phyloP scores from a whole-genome alignment of 1,140 invertebrate species.

The Drosophila oshimai region DNA sequence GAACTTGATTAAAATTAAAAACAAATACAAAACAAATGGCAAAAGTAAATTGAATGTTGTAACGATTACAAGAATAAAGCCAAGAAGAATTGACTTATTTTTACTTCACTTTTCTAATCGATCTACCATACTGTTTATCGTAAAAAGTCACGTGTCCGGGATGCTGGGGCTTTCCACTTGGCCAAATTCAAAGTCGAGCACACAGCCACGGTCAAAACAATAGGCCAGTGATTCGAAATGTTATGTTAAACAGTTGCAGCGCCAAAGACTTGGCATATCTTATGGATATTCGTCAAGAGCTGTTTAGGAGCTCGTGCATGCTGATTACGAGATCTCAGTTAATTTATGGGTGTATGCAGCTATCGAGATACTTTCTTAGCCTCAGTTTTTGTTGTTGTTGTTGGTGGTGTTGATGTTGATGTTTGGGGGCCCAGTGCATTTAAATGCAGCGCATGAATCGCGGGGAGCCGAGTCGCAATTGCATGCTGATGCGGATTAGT shows the following conservation, averaged over 20 bases:
- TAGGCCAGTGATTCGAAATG: neutral
- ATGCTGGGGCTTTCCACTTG: neutral
- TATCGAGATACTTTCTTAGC: neutral
- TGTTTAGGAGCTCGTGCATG: neutral
- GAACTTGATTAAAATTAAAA: no score
- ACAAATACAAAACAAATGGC: no score
- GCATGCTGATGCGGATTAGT: conserved; percentile 63
- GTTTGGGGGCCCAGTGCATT: conserved; percentile 26
- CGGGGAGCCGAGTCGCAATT: conserved; percentile 52
- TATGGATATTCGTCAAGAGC: no score
- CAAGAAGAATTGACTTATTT: no score
- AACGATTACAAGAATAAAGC: no score
- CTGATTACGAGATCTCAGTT: conserved; percentile 2
- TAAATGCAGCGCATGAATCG: conserved; percentile 48
- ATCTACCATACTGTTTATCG: neutral
- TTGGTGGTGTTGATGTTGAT: neutral
- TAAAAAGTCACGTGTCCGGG: neutral
- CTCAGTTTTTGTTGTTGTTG: neutral
- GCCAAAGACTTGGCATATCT: no score
- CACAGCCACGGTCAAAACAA: neutral
- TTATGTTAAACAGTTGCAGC: no score
- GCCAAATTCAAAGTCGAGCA: neutral
- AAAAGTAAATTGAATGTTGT: no score
- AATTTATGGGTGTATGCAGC: neutral
- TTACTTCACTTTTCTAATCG: neutral